Base-by-base conservation (phyloP, 2,888 invertebrate species). In the Pycnomerus fuliginosus region DNA sequence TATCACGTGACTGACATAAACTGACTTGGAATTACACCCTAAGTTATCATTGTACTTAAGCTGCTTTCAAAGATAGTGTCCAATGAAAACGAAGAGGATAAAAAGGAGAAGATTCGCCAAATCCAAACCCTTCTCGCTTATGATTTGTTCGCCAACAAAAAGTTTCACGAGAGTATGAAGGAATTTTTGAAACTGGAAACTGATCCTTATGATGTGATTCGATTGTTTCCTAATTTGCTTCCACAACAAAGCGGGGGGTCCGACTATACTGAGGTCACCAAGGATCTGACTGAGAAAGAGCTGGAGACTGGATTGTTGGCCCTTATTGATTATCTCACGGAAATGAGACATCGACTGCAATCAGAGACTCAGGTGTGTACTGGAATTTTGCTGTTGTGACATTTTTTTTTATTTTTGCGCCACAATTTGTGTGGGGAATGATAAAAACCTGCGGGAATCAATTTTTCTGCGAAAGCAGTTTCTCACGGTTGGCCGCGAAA, bases 121-220 rank as follows among this genome's bases (percentile, higher is more conserved):
- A 97, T 99, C 56, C 90, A 93, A 71, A 90, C 90, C 48, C 76
- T 92, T 0, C 85, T 88, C 67, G 99, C 98, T 0, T 84, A 92
- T 61, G 89, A 97, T 67, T 74, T 97, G 5, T 99, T 99, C 70
- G 84, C 85, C 37, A 87, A 87, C 63, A 90, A 90, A 66, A 80
- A 88, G 58, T 99, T 92, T 68, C 78, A 85, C 5, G 87, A 90
- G 55, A 90, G 98, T 0, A 93, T 99, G 90, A 82, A 84, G 38
- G 86, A 95, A 64, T 98, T 98, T 70, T 76, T 85, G 2, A 87
- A 90, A 67, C 76, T 97, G 1, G 87, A 87, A 57, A 95, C 93
- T 2, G 96, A 98, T 74, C 95, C 97, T 0, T 88, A 91, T 28
- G 90, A 95, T 68, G 97, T 99, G 5, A 96, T 99, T 50, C 85